Conservation (phyloP, 2,888 invertebrate genomes). For the Schizaphis graminum region DNA sequence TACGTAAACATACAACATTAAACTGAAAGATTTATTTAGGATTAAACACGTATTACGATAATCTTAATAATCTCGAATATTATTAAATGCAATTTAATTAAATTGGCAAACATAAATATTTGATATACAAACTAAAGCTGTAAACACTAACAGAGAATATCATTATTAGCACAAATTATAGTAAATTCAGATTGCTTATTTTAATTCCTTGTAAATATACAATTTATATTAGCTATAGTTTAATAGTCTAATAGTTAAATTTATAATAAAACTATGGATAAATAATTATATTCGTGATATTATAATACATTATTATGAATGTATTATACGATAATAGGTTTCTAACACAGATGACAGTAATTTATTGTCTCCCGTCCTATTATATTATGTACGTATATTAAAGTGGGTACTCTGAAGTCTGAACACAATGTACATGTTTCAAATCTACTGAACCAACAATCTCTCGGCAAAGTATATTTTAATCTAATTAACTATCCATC, state of each 20-base stretch:
- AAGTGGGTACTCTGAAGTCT: neutral
- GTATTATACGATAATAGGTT: neutral
- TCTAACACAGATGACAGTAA: neutral
- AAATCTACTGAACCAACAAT: neutral
- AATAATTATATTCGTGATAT: neutral
- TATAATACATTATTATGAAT: neutral
- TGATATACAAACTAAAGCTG: neutral
- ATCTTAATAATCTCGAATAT: neutral
- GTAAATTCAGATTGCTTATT: neutral
- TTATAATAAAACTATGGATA: neutral
- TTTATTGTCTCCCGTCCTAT: neutral
- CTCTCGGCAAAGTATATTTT: neutral
- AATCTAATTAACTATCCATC: neutral
- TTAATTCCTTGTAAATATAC: neutral
- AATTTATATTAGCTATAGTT: neutral
- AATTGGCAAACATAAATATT: neutral
- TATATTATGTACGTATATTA: neutral
- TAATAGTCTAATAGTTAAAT: neutral
- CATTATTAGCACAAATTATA: neutral
- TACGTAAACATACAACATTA: neutral
- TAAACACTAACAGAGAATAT: neutral
- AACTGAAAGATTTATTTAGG: neutral
- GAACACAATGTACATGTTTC: neutral
- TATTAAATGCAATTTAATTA: neutral
- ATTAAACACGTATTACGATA: neutral